Evolutionary conservation across 2,797 vertebrate species (phyloP).

Genomic region (Propithecus perrieri): DNA sequence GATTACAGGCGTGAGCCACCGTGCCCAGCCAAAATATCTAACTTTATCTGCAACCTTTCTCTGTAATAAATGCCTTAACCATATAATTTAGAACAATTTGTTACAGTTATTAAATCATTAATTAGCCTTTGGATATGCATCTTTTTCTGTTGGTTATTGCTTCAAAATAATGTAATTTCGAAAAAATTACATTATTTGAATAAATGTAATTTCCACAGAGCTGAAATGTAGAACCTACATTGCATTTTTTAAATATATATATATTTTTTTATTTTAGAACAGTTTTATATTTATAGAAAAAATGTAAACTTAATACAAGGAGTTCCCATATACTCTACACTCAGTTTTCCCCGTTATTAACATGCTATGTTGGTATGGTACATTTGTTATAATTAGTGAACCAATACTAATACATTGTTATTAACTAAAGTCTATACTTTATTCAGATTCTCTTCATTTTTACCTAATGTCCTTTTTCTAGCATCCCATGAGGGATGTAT

Average conservation of each 20-base stretch:
- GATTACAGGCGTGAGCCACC: no score
- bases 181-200: background rate
- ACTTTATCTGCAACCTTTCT: background rate
- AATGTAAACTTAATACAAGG: background rate
- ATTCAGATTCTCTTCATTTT: background rate
- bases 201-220: background rate
- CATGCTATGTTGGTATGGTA: background rate
- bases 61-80: background rate
- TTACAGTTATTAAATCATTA: constrained; percentile 1
- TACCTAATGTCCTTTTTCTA: background rate
- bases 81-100: constrained; percentile 6
- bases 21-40: background rate
- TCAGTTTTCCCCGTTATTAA: background rate
- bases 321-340: background rate
- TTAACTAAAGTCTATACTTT: background rate
- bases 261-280: background rate
- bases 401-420: background rate
- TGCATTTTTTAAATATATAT: background rate
- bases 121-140: background rate
- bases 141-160: background rate
- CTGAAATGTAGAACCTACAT: background rate
- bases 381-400: background rate
- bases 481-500: background rate
- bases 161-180: background rate
- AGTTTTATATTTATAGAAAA: constrained; percentile 7